Evolutionary conservation across 2,113 vertebrate species (phyloP).

Genomic region (Onychostoma macrolepis): DNA sequence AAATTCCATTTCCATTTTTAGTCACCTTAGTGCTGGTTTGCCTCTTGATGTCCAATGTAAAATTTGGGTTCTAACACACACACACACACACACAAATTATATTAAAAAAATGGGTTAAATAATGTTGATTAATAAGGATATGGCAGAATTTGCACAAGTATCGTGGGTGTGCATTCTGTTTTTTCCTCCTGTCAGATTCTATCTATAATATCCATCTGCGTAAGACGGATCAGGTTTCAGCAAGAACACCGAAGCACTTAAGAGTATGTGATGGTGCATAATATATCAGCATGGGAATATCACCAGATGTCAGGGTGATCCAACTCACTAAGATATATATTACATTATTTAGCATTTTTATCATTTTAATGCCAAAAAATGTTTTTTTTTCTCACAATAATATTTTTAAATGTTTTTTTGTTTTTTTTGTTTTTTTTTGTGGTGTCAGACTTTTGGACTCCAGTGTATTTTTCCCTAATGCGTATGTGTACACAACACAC

Average conservation of each 20-base stretch:
- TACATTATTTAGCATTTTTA: not conserved
- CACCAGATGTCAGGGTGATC: not conserved
- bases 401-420: not conserved
- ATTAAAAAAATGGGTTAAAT: no score
- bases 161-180: not conserved
- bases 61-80: not conserved
- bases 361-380: no score
- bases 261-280: not conserved
- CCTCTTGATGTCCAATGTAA: not conserved
- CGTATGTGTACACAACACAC: not conserved
- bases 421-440: not conserved
- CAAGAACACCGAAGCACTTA: not conserved
- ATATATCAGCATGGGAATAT: not conserved
- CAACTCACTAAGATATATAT: not conserved
- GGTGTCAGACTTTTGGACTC: not conserved
- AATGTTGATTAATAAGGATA: slow-evolving; percentile 3
- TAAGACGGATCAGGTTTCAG: slow-evolving; percentile 9
- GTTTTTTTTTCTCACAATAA: not conserved
- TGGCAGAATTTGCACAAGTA: not conserved
- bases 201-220: not conserved
- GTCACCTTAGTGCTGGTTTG: not conserved
- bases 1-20: no score
- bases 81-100: no score
- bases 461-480: not conserved
- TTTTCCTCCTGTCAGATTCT: not conserved